Evolutionary conservation across 2,797 vertebrate genomes (phyloP).

Genomic region (Discoglossus pictus): DNA sequence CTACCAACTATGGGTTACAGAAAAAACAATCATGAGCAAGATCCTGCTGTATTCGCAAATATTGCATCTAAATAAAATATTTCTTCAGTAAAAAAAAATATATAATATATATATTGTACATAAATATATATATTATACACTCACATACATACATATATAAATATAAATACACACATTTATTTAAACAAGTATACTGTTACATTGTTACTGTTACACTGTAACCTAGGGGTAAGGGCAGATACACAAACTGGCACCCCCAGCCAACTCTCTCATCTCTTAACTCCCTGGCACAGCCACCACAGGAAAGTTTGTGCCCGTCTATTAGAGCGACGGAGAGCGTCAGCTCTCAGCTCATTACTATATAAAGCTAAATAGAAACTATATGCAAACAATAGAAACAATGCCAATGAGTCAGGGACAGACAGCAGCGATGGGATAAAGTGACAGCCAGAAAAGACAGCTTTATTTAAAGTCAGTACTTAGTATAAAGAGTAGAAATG

Average conservation of each 20-base stretch:
- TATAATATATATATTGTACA: too few species aligned
- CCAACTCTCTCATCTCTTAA: not conserved
- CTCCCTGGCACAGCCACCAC: not conserved
- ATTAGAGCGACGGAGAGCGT: not conserved
- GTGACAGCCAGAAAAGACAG: conserved; percentile 1
- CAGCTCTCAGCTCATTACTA: not conserved
- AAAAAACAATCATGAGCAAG: too few species aligned
- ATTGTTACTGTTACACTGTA: too few species aligned
- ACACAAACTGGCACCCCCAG: not conserved
- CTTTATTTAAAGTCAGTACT: conserved; percentile 21
- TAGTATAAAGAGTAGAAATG: conserved; percentile 69
- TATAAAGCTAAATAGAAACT: conserved; percentile 20
- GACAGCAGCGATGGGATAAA: conserved; percentile 6
- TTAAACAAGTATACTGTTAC: too few species aligned
- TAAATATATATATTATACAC: too few species aligned
- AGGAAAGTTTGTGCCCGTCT: conserved; percentile 26
- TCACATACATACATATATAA: too few species aligned
- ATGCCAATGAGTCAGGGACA: conserved; percentile 13
- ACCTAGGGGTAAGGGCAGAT: too few species aligned
- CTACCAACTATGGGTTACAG: too few species aligned
- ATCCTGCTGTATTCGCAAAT: too few species aligned
- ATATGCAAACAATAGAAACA: conserved; percentile 34
- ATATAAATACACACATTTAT: too few species aligned
- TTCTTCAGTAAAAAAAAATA: too few species aligned
- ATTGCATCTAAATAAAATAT: too few species aligned